These are phyloP conservation scores for Zosterops hypoxanthus DNA, from an alignment of 2,113 vertebrate genomes.

Conservation along the genomic window DNA sequence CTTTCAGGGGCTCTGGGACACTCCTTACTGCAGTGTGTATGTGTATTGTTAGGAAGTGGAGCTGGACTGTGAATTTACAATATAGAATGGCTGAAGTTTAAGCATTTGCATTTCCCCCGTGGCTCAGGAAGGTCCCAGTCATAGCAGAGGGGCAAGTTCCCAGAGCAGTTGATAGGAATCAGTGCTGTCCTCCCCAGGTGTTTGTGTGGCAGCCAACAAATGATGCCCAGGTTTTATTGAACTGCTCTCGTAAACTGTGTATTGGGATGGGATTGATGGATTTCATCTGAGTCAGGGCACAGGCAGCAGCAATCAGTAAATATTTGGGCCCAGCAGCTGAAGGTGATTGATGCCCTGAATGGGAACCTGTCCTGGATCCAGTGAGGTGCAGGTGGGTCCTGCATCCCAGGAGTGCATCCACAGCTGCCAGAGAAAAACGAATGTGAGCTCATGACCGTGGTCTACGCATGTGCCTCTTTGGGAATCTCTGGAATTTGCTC, in stretches of 20 bases:
- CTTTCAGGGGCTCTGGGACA: conserved; percentile 1
- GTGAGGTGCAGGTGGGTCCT: background rate
- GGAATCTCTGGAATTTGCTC: background rate
- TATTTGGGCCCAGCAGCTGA: background rate
- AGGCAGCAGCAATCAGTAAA: background rate
- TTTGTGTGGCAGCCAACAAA: background rate
- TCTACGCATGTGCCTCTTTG: background rate
- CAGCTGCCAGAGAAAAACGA: background rate
- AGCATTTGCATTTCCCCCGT: background rate
- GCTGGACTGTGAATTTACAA: background rate
- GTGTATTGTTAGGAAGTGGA: background rate
- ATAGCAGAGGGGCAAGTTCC: background rate
- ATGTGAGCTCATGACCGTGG: background rate
- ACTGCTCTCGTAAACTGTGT: background rate
- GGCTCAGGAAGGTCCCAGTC: background rate
- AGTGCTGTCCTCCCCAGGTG: background rate
- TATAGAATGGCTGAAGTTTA: background rate
- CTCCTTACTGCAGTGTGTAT: background rate
- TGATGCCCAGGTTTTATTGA: accelerated
- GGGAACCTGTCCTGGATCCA: background rate
- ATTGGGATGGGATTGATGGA: background rate
- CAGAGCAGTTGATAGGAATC: background rate
- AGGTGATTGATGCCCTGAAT: background rate
- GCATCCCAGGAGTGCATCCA: background rate
- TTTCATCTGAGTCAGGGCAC: background rate